phyloP scores from a whole-genome alignment of 2,113 vertebrate genomes.

The Mola mola region DNA sequence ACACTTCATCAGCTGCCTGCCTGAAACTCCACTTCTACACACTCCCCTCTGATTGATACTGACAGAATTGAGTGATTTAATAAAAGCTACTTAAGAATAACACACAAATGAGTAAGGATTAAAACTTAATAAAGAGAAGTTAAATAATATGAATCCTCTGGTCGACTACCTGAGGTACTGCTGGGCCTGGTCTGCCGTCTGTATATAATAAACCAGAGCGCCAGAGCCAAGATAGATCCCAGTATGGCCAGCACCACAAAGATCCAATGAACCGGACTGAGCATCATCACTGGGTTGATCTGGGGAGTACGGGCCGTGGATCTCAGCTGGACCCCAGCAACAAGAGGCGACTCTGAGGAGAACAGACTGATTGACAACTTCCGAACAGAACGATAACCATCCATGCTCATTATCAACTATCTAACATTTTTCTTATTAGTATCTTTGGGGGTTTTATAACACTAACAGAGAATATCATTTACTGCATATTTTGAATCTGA shows the following conservation, averaged over 20 bases:
- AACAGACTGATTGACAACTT: background rate
- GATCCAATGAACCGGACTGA: constrained; percentile 63
- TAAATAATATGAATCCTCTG: background rate
- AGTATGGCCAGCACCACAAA: constrained; percentile 46
- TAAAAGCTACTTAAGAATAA: too few relatives aligned
- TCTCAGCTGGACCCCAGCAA: background rate
- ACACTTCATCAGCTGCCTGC: constrained; percentile 58
- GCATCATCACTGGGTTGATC: background rate
- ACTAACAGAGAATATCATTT: too few relatives aligned
- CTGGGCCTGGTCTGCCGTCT: constrained; percentile 39
- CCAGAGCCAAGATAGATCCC: constrained; percentile 66
- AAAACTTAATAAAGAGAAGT: background rate
- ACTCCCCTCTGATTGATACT: too few relatives aligned
- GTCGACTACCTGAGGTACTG: constrained; percentile 53
- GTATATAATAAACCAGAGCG: constrained; percentile 73
- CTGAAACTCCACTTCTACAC: constrained; percentile 25
- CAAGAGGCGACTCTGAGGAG: constrained; percentile 20
- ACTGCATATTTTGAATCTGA: too few relatives aligned
- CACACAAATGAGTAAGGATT: too few relatives aligned
- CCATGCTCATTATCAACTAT: too few relatives aligned
- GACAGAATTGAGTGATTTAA: too few relatives aligned
- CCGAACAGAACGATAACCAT: background rate
- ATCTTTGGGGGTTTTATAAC: too few relatives aligned
- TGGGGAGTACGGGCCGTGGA: background rate
- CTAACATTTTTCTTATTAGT: too few relatives aligned